phyloP scores from a whole-genome alignment of 1,140 invertebrate genomes.

The Parapsyche elsis region DNA sequence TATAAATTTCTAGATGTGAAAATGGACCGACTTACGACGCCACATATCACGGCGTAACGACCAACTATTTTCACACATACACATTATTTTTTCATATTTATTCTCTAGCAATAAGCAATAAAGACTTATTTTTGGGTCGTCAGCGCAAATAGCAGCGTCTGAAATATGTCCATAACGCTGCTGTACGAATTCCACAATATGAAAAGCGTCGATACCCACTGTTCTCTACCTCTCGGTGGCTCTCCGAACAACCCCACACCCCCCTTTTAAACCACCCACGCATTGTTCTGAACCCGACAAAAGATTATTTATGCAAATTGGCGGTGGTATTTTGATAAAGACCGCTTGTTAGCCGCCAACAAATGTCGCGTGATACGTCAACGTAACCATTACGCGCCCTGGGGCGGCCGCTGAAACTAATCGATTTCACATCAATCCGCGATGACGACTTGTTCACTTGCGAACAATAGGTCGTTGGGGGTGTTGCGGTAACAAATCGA shows the following conservation, averaged over 20 bases:
- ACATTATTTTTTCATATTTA: background rate
- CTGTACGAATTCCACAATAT: no score
- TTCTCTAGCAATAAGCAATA: slow-evolving; percentile 20
- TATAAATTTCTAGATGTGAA: slow-evolving; percentile 8
- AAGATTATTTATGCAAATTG: slow-evolving; percentile 45
- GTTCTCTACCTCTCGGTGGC: no score
- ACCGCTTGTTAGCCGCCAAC: slow-evolving; percentile 41
- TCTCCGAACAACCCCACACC: no score
- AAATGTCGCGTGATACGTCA: slow-evolving; percentile 38
- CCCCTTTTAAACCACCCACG: background rate
- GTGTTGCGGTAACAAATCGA: background rate
- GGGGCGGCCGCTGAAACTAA: slow-evolving; percentile 10
- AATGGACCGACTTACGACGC: slow-evolving; percentile 1
- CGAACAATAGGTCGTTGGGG: no score
- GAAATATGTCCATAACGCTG: background rate
- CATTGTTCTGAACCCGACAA: slow-evolving; percentile 26
- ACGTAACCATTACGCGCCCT: slow-evolving; percentile 29
- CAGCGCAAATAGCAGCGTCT: background rate
- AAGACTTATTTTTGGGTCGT: slow-evolving; percentile 31
- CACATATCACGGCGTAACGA: slow-evolving; percentile 12
- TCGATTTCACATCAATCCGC: slow-evolving; percentile 33
- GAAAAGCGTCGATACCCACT: no score
- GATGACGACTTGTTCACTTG: background rate
- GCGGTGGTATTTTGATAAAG: slow-evolving; percentile 43
- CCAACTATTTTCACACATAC: background rate